Evolutionary conservation across 2,797 vertebrate species (phyloP), one percentile per base, ranked within the genome.

Genomic region (Sebastes oblongus): DNA sequence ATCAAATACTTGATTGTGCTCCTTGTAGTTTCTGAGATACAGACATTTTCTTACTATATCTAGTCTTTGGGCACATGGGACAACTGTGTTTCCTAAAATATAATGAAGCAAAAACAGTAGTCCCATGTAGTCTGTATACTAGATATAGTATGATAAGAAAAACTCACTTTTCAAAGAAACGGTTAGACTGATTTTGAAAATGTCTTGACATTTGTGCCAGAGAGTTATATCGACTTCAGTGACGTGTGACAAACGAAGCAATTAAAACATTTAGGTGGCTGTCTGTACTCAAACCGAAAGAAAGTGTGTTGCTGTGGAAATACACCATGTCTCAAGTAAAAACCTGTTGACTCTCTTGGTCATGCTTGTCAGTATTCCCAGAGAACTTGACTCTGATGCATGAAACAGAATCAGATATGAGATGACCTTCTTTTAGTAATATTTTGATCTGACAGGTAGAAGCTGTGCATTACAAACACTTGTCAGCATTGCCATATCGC

Each of bases 401-500:
- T 55, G 55, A 77, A 34, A 25, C 32, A 56, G 62, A 71, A 59
- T 77, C 55, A 75, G 50, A 78, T 32, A 39, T 25, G 42, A 65
- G 8, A 3, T 4, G 30, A 42, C 30, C 46, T 55, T 34, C 52
- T 3, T 18, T 65, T 3, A 29, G 52, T 71, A 65, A n/a, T 13
- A 9, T 66, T 85, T 76, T 46, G 60, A 78, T 82, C 77, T 80
- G 83, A 86, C 85, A 90, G 66, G 13, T 52, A 54, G 75, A 75
- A 22, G 66, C 30, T 52, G 65, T 86, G 84, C 75, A 70, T 74
- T 81, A 32, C 78, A 87, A 64, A 76, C 65, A 79, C 67, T 20
- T 90, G 80, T 91, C 90, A 90, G 85, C 42, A 2, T 50, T 52
- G 55, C 29, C 65, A 75, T 66, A 77, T 77, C 3, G 36, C 58